Evolutionary conservation across 2,888 invertebrate genomes (phyloP).

Genomic region (Machimus atricapillus): DNA sequence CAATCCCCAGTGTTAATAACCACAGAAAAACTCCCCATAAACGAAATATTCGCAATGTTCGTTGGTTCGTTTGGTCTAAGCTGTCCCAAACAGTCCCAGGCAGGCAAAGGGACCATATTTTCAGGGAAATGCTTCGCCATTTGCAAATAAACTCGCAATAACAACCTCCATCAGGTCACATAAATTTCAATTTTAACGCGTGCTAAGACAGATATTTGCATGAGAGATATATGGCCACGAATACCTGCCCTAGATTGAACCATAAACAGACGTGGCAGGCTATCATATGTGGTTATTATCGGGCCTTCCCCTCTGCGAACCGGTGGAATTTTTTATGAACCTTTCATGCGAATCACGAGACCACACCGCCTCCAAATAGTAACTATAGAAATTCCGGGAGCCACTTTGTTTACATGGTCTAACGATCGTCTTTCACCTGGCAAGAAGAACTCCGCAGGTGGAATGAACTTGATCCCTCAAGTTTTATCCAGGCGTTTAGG

Average conservation of each 20-base stretch:
- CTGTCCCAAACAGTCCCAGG: neutral
- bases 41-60: neutral
- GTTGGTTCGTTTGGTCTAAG: neutral
- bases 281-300: conserved; percentile 29
- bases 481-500: neutral
- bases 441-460: neutral
- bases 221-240: conserved; percentile 3
- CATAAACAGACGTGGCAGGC: conserved; percentile 14
- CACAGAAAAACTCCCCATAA: neutral
- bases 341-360: neutral
- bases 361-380: neutral
- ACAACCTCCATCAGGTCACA: conserved; percentile 32
- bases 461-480: conserved; percentile 26
- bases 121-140: neutral
- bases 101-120: conserved; percentile 2
- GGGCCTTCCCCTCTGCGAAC: neutral
- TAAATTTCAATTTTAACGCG: conserved; percentile 37
- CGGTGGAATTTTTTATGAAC: conserved; percentile 22
- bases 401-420: conserved; percentile 2
- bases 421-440: neutral
- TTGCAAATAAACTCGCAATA: conserved; percentile 39
- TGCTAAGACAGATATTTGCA: conserved; percentile 36
- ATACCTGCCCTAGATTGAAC: conserved; percentile 18
- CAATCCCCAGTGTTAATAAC: conserved; percentile 3
- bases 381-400: neutral